Percentiles rank a stretch among this genome's conserved stretches.
These are phyloP conservation scores for Callorhinus ursinus DNA, from an alignment of 2,113 vertebrate genomes.

Conservation along the genomic window DNA sequence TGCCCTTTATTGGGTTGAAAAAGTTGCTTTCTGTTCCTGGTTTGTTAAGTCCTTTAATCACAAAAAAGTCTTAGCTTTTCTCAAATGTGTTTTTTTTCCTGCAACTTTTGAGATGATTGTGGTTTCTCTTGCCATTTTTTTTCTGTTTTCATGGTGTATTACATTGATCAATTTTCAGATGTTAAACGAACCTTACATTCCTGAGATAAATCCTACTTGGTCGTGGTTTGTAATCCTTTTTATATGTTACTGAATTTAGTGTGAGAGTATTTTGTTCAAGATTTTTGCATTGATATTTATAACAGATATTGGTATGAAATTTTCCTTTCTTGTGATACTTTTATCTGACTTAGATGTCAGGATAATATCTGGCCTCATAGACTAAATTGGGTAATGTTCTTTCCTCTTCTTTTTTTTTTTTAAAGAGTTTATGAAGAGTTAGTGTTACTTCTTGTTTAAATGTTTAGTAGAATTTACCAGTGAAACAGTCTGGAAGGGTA, in stretches of 20 bases:
- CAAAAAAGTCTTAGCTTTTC: neutral
- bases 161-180: neutral
- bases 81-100: neutral
- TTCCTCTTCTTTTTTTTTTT: neutral
- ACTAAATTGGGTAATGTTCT: neutral
- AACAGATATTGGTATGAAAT: neutral
- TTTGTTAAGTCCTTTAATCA: neutral
- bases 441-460: slow-evolving; percentile 3
- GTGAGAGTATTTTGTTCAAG: neutral
- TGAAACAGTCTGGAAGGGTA: neutral
- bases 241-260: slow-evolving; percentile 21
- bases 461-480: neutral
- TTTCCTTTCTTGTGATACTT: neutral
- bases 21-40: neutral
- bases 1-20: neutral
- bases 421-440: neutral
- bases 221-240: neutral
- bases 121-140: neutral
- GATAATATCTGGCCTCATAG: neutral
- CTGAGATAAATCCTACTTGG: neutral
- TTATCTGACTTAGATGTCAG: neutral
- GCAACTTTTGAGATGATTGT: neutral
- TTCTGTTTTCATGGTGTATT: neutral
- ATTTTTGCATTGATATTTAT: neutral
- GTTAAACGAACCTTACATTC: neutral